A percentile compares a stretch with the other conserved stretches of the same genome.
Evolutionary conservation across 2,797 vertebrate genomes (phyloP).

Genomic region (Vultur gryphus): DNA sequence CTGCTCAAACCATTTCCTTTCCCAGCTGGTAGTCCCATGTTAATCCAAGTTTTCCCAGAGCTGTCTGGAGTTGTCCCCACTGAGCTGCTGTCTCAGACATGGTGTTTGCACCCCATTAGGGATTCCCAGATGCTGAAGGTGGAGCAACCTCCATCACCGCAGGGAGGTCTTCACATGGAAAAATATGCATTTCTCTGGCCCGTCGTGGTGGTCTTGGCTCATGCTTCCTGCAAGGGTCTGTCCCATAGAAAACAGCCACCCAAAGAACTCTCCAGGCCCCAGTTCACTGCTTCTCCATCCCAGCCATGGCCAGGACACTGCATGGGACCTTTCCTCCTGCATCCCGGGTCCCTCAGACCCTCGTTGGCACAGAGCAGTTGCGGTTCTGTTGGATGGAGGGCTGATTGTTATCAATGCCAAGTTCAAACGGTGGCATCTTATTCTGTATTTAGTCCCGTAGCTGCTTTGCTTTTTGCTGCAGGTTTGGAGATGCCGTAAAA

Average conservation of each 20-base stretch:
- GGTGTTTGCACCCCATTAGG: neutral
- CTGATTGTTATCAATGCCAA: neutral
- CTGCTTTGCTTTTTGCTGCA: neutral
- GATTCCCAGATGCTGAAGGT: neutral
- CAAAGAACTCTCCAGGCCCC: neutral
- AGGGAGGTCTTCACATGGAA: neutral
- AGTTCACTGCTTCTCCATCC: neutral
- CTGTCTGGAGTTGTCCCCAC: no score
- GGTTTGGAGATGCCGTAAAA: neutral
- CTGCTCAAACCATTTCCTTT: neutral
- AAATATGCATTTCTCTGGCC: neutral
- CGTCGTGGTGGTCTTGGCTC: neutral
- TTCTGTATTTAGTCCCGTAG: accelerated
- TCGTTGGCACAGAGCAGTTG: neutral
- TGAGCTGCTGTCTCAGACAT: accelerated
- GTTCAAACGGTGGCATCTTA: neutral
- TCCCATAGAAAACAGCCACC: neutral
- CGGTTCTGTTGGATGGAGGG: neutral
- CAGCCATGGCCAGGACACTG: neutral
- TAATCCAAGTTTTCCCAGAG: neutral
- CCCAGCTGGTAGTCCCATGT: neutral
- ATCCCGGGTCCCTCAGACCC: neutral
- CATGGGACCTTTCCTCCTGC: neutral
- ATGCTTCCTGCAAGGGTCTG: neutral
- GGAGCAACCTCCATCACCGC: neutral